These are phyloP conservation scores for Fukomys damarensis DNA, from an alignment of 2,113 vertebrate genomes.

Conservation along the genomic window DNA sequence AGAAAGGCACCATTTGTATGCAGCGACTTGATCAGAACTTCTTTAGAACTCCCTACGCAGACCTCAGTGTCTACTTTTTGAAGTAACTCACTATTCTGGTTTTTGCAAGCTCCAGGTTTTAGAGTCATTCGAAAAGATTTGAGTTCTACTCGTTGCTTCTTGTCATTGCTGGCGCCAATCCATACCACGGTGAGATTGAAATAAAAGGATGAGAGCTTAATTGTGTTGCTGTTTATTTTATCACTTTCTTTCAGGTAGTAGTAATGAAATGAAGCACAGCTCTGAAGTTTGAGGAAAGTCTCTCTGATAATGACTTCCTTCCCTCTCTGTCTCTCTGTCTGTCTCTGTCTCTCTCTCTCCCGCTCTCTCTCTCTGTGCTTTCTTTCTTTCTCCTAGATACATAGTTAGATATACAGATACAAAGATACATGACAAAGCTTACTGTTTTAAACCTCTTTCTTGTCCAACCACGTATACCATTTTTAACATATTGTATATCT, in stretches of 20 bases:
- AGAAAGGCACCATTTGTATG: fast-evolving
- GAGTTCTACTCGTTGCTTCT: fast-evolving
- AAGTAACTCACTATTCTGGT: fast-evolving
- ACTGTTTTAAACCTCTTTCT: background rate
- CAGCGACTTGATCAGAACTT: background rate
- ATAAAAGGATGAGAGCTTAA: background rate
- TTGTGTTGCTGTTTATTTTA: background rate
- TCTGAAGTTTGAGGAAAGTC: background rate
- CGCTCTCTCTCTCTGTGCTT: background rate
- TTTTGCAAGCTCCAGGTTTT: background rate
- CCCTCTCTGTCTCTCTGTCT: too few relatives aligned
- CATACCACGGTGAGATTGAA: background rate
- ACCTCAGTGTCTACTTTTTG: background rate
- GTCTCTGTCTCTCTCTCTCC: background rate
- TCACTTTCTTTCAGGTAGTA: background rate
- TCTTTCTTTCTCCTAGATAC: background rate
- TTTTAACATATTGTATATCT: background rate
- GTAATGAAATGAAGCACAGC: background rate
- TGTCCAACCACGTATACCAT: background rate
- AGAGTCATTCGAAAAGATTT: background rate
- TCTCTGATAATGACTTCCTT: background rate
- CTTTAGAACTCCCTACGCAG: background rate
- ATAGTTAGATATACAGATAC: background rate
- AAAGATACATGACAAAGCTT: background rate
- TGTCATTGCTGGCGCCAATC: background rate